phyloP scores from a whole-genome alignment of 2,888 invertebrate genomes.

The Chydorus sphaericus region DNA sequence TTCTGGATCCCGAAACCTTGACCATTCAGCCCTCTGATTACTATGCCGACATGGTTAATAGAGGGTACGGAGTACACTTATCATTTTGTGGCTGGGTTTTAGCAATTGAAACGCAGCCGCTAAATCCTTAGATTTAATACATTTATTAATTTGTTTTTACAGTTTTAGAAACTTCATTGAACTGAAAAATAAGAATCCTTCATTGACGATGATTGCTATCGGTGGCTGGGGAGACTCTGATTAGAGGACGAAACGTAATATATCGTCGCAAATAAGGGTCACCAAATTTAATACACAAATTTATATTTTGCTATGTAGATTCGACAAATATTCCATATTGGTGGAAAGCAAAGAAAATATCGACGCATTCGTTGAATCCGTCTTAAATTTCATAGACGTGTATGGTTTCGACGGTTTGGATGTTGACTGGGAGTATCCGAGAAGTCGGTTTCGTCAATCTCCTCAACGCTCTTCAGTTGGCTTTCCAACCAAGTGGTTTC shows the following conservation, averaged over 20 bases:
- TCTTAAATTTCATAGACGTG: background rate
- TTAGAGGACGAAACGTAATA: no score
- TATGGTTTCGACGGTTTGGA: conserved; percentile 13
- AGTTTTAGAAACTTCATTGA: conserved; percentile 22
- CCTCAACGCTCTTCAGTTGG: conserved; percentile 7
- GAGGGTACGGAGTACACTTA: background rate
- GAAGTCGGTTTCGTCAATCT: conserved; percentile 10
- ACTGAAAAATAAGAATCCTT: conserved; percentile 24
- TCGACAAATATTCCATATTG: conserved; percentile 1
- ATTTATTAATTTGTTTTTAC: no score
- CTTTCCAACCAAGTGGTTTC: conserved; percentile 9
- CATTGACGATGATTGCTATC: conserved; percentile 29
- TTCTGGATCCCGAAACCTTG: conserved; percentile 23
- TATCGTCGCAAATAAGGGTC: no score
- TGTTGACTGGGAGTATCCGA: conserved; percentile 13
- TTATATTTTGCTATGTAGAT: no score
- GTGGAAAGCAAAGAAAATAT: background rate
- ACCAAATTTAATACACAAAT: no score
- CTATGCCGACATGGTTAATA: conserved; percentile 21
- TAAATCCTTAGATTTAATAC: no score
- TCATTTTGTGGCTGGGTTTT: no score
- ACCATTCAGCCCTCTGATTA: conserved; percentile 20
- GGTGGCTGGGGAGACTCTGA: conserved; percentile 29
- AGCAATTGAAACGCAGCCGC: no score
- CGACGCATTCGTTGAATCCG: conserved; percentile 6